Evolutionary conservation across 1,140 invertebrate genomes (phyloP).

Genomic region (Cotesia typhae): DNA sequence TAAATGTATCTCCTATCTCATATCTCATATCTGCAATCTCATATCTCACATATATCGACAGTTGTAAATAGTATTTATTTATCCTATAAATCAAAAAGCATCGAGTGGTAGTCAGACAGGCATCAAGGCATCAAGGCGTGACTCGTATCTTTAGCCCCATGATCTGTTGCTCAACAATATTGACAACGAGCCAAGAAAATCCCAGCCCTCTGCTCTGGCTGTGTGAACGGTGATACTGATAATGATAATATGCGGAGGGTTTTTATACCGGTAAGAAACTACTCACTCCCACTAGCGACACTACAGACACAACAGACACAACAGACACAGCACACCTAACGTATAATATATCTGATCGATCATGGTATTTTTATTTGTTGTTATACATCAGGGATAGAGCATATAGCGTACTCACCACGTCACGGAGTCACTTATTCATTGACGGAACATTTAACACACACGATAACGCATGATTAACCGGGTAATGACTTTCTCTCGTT

Average conservation of each 20-base stretch:
- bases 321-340: too few relatives aligned
- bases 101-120: not conserved
- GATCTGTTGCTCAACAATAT: conserved; percentile 64
- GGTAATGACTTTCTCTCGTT: conserved; percentile 59
- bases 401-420: conserved; percentile 50
- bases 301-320: too few relatives aligned
- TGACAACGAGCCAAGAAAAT: conserved; percentile 58
- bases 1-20: not conserved
- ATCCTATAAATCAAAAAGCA: not conserved
- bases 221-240: too few relatives aligned
- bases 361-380: too few relatives aligned
- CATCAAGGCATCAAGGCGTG: conserved; percentile 19
- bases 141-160: conserved; percentile 32
- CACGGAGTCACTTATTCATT: conserved; percentile 58
- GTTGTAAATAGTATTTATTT: too few relatives aligned
- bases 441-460: conserved; percentile 66
- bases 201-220: conserved; percentile 1
- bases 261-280: not conserved
- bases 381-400: too few relatives aligned
- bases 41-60: not conserved
- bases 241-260: too few relatives aligned
- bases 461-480: conserved; percentile 66
- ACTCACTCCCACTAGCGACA: conserved; percentile 7
- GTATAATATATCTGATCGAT: too few relatives aligned
- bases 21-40: not conserved